Conservation (phyloP, 2,888 invertebrate genomes). For the Oscheius myriophilus region DNA sequence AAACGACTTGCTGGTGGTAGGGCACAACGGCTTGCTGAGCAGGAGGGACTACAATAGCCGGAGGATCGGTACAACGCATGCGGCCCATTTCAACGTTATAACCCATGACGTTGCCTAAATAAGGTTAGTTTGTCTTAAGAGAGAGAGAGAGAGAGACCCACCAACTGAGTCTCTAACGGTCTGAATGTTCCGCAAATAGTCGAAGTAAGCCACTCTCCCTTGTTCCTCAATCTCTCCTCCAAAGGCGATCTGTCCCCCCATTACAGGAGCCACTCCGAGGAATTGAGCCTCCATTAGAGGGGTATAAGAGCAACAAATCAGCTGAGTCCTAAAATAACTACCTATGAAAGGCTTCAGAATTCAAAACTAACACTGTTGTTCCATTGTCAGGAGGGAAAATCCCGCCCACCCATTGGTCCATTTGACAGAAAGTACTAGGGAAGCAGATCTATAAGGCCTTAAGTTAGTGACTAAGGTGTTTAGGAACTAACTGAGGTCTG, state of each 20-base stretch:
- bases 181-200: slow-evolving; percentile 13
- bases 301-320: slow-evolving; percentile 57
- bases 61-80: slow-evolving; percentile 15
- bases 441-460: slow-evolving; percentile 12
- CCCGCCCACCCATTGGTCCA: slow-evolving; percentile 66
- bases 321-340: slow-evolving; percentile 43
- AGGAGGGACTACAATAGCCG: neutral
- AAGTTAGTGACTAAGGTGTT: no score
- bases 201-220: slow-evolving; percentile 9
- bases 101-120: neutral
- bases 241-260: neutral
- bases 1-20: neutral
- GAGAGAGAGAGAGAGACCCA: neutral
- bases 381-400: slow-evolving; percentile 60
- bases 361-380: slow-evolving; percentile 8
- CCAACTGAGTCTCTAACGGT: neutral
- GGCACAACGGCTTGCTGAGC: slow-evolving; percentile 3
- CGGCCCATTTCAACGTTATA: slow-evolving; percentile 19
- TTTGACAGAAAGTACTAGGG: slow-evolving; percentile 44
- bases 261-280: slow-evolving; percentile 13
- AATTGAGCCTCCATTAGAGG: neutral
- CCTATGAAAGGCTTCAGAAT: neutral
- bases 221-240: slow-evolving; percentile 10
- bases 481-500: no score
- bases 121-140: neutral